These are phyloP conservation scores for Hylaea fasciaria DNA, from an alignment of 2,888 invertebrate species.

Conservation along the genomic window DNA sequence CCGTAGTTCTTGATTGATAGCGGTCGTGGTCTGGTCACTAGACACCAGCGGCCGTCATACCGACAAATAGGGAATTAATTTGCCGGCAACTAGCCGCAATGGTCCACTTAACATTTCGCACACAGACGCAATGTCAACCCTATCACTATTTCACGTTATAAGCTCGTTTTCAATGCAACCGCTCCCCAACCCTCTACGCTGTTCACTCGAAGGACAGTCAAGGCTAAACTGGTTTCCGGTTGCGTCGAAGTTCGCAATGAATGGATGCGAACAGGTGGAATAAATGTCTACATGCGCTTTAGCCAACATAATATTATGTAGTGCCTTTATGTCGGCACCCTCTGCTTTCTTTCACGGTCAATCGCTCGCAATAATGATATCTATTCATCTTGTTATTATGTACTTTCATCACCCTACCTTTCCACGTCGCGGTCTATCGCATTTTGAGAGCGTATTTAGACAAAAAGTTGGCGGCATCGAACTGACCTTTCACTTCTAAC, in stretches of 20 bases:
- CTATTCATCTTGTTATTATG: slow-evolving; percentile 21
- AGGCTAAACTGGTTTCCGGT: no score
- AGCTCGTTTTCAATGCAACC: no score
- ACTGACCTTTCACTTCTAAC: slow-evolving; percentile 27
- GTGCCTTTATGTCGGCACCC: slow-evolving; percentile 9
- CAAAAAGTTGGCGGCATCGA: not conserved
- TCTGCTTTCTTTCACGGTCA: slow-evolving; percentile 19
- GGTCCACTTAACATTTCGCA: no score
- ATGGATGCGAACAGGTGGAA: no score
- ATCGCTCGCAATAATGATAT: slow-evolving; percentile 19
- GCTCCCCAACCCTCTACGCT: not conserved
- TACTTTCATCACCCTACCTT: slow-evolving; percentile 7
- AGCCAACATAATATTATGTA: not conserved
- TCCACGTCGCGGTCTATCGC: slow-evolving; percentile 20
- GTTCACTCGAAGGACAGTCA: not conserved
- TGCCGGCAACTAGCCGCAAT: no score
- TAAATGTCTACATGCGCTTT: not conserved
- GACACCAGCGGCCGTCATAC: no score
- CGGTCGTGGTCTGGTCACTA: no score
- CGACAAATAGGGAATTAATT: no score
- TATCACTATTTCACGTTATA: no score
- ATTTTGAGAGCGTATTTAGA: slow-evolving; percentile 6
- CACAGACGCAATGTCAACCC: no score
- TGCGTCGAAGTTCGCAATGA: no score
- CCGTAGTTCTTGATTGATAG: not conserved